Base-by-base conservation (phyloP, 2,888 invertebrate genomes). In the Platycnemis pennipes region DNA sequence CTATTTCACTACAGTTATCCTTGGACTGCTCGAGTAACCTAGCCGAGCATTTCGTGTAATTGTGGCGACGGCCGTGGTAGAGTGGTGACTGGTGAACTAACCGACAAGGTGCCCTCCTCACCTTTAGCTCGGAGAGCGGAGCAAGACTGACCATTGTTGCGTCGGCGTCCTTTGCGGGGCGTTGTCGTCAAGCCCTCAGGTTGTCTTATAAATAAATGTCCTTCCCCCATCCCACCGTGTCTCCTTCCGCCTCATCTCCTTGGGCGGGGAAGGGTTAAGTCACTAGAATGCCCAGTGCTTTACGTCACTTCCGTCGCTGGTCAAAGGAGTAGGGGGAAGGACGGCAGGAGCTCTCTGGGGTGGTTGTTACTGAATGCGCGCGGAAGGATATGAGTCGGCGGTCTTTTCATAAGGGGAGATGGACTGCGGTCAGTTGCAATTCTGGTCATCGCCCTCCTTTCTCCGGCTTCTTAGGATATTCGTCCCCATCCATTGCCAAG, bases 281-380 rank as follows among this genome's bases (percentile, higher is more conserved):
- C 77, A 13, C 37, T 37, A 31, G 77, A 77, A 77, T 77, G 37
- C 31, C 37, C 31, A 37, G 77, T 37, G 77, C 11, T 22, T 77
- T 31, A 46, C 87, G 87, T 87, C 45, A 87, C 87, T 87, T 87
- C 87, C 87, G 87, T 22, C 26, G 87, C 87, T 11, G 46, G 45
- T 5, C 2, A n/a, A 44, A 45, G 87, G 46, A 46, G 5, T 19
- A n/a, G n/a, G 77, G 77, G 11, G 19, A 26, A n/a, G 77, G n/a
- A 4, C n/a, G 77, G 22, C 1, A n/a, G 77, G 77, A n/a, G 77
- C 0, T 49, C 49, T 19, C 49, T 77, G 77, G 77, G 77, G 31
- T 37, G 26, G 77, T 77, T 77, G 77, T 77, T 37, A 37, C 77
- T 13, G 13, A 37, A 13, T 31, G 77, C 13, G 77, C 11, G 77